phyloP scores from a whole-genome alignment of 1,140 invertebrate genomes.

The Bombus difficillimus region DNA sequence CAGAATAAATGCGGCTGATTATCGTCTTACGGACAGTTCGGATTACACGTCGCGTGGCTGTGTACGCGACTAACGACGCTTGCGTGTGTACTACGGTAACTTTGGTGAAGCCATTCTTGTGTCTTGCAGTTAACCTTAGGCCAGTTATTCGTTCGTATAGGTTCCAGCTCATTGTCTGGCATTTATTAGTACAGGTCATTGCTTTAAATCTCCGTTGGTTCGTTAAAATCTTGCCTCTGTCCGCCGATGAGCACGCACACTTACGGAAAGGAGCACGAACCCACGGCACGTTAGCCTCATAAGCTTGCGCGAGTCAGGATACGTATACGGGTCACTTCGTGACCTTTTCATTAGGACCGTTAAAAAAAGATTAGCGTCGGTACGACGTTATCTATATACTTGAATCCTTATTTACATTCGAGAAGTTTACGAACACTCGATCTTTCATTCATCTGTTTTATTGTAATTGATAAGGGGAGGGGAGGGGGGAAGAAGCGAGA shows the following conservation, averaged over 20 bases:
- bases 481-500: background rate
- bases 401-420: constrained; percentile 13
- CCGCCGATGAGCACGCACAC: background rate
- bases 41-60: constrained; percentile 18
- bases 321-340: constrained; percentile 25
- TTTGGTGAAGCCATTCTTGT: constrained; percentile 57
- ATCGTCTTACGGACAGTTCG: constrained; percentile 5
- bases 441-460: too few relatives aligned
- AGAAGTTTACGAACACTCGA: too few relatives aligned
- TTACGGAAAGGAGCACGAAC: background rate
- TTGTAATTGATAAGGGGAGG: too few relatives aligned
- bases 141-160: constrained; percentile 45
- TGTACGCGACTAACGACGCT: background rate
- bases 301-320: background rate
- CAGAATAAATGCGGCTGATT: constrained; percentile 24
- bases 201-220: constrained; percentile 62
- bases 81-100: background rate
- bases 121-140: constrained; percentile 66
- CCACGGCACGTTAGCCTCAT: background rate
- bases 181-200: constrained; percentile 75
- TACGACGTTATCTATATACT: background rate
- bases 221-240: constrained; percentile 38
- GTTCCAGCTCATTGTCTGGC: constrained; percentile 52
- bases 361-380: constrained; percentile 35
- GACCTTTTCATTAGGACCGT: constrained; percentile 46